A percentile compares a stretch with the other conserved stretches of the same genome.
Evolutionary conservation across 2,113 vertebrate species (phyloP).

Genomic region (Heterocephalus glaber): DNA sequence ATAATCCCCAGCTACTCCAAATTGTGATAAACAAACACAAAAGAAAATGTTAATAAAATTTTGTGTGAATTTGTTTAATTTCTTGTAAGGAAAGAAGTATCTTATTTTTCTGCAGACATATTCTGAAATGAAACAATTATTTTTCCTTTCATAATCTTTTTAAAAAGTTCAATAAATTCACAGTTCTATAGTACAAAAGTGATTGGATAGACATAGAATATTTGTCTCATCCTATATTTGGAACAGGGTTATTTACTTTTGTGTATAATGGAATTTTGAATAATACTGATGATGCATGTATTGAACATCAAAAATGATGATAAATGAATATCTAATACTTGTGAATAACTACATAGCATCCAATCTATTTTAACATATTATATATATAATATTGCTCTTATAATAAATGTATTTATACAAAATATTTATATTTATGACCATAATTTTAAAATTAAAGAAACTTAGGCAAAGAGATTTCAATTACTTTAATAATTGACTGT

Average conservation of each 20-base stretch:
- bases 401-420: background rate
- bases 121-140: background rate
- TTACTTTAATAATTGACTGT: background rate
- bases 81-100: background rate
- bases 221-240: background rate
- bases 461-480: background rate
- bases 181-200: background rate
- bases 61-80: background rate
- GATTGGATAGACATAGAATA: background rate
- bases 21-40: background rate
- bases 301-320: background rate
- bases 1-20: background rate
- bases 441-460: slow-evolving; percentile 9
- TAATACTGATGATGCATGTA: background rate
- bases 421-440: background rate
- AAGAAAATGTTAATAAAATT: background rate
- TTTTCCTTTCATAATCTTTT: background rate
- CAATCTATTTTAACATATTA: background rate
- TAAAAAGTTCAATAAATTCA: background rate
- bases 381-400: background rate
- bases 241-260: background rate
- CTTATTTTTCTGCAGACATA: background rate
- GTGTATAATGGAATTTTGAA: background rate
- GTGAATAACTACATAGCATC: background rate
- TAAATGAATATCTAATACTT: background rate